Conservation (phyloP, 2,888 invertebrate genomes). For the Drosophila phalerata region DNA sequence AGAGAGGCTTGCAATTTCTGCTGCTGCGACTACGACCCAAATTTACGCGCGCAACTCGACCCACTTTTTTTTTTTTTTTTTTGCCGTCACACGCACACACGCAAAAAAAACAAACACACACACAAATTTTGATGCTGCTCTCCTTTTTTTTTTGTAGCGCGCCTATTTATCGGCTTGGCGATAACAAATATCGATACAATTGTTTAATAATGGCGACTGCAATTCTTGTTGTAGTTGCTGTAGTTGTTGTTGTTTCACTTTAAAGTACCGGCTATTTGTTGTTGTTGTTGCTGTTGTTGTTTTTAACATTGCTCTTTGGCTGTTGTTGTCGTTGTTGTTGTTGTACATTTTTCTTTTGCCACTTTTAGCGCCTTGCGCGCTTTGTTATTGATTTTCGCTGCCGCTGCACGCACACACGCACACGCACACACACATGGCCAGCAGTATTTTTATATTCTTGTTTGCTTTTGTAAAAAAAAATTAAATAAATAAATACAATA, state of each 20-base stretch:
- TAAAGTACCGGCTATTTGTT: slow-evolving; percentile 56
- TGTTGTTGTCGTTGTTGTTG: slow-evolving; percentile 47
- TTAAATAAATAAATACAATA: background rate
- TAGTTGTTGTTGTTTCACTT: slow-evolving; percentile 37
- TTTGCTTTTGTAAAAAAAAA: slow-evolving; percentile 47
- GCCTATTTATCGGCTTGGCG: slow-evolving; percentile 50
- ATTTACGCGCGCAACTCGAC: slow-evolving; percentile 72
- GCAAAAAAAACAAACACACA: slow-evolving; percentile 1
- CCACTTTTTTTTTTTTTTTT: slow-evolving; percentile 63
- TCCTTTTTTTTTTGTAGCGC: too few species aligned
- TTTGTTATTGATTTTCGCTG: slow-evolving; percentile 75
- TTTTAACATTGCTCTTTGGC: slow-evolving; percentile 53
- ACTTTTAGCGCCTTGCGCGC: slow-evolving; percentile 40
- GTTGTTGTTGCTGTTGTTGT: slow-evolving; percentile 37
- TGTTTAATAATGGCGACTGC: slow-evolving; percentile 59
- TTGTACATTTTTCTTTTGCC: slow-evolving; percentile 47
- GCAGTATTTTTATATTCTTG: slow-evolving; percentile 17
- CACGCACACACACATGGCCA: slow-evolving; percentile 49
- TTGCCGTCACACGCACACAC: slow-evolving; percentile 28
- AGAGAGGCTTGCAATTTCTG: slow-evolving; percentile 15
- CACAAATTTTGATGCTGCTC: slow-evolving; percentile 17
- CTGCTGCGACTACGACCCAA: slow-evolving; percentile 60
- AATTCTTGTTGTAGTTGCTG: slow-evolving; percentile 17
- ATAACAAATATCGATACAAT: slow-evolving; percentile 65
- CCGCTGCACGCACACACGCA: slow-evolving; percentile 40